Evolutionary conservation across 2,113 vertebrate genomes (phyloP), one percentile per base, ranked within the genome.

Genomic region (Pygoscelis adeliae): DNA sequence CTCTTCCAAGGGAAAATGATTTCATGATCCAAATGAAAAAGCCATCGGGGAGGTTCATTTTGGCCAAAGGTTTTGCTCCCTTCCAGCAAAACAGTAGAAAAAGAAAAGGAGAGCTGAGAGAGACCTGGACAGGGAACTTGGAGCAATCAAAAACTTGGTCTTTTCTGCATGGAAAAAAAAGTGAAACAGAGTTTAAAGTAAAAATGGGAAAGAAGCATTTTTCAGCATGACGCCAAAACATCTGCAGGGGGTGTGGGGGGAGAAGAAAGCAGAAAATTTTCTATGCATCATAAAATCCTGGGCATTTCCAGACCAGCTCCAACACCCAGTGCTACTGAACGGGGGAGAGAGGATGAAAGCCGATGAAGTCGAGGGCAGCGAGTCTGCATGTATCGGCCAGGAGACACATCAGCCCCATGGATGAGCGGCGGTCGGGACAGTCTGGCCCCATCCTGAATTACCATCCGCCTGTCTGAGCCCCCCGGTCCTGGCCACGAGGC

Each of bases 261-360:
- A 89, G 70, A 96, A 95, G 62, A 92, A 92, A 92, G 91, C 65
- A 91, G 36, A 87, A 84, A 55, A 32, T 65, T 89, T 90, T 91
- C 81, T 87, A 53, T 47, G 87, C 91, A 72, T 95, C 87, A 53
- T 87, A 93, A 94, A 97, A 94, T 47, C 73, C 42, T 3, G 70
- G 91, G 89, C 81, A 95, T 87, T 96, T 96, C 70, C 73, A 92
- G 84, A 25, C 70, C 5, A 15, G 77, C 66, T 94, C 72, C 65
- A 63, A 32, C 61, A 66, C 50, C 42, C 79, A 0, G 3, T 6
- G 61, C 73, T 89, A 56, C 87, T 5, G 77, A 79, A 34, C 1
- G 0, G 53, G 29, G 56, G 17, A 84, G 65, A 47, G 38, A 70
- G 47, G n/a, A 61, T 3, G 27, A 65, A 59, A 83, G 42, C 7